Evolutionary conservation across 2,888 invertebrate species (phyloP).

Genomic region (Tolmerus cingulatus): DNA sequence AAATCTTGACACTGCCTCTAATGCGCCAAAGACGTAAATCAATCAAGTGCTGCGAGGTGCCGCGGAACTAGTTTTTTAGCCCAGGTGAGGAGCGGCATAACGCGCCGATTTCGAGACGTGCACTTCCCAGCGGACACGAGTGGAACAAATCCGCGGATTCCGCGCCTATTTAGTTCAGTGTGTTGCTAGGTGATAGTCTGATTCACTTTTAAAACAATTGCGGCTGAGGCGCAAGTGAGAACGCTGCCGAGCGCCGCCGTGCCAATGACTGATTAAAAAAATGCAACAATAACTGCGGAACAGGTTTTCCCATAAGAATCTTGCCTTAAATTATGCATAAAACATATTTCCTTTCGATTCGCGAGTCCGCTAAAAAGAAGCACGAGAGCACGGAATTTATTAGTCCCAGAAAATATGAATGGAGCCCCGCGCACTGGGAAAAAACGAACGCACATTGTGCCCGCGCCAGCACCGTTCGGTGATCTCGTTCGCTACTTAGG

Average conservation of each 20-base stretch:
- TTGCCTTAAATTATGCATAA: neutral
- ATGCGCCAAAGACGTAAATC: neutral
- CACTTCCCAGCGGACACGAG: neutral
- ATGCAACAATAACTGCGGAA: neutral
- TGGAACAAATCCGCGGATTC: neutral
- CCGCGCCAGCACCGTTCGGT: neutral
- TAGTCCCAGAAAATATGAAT: slow-evolving; percentile 9
- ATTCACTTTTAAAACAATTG: slow-evolving; percentile 38
- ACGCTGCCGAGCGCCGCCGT: slow-evolving; percentile 6
- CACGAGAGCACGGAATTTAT: neutral
- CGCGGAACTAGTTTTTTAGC: neutral
- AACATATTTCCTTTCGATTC: slow-evolving; percentile 22
- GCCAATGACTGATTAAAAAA: slow-evolving; percentile 32
- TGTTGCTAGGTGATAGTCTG: slow-evolving; percentile 38
- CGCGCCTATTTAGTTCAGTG: slow-evolving; percentile 15
- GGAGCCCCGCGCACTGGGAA: neutral
- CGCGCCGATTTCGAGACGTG: neutral
- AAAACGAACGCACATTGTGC: neutral
- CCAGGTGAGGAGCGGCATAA: neutral
- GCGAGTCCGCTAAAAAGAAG: neutral
- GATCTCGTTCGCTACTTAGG: neutral
- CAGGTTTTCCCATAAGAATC: slow-evolving; percentile 24
- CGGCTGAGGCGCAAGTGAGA: neutral
- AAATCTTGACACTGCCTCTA: neutral
- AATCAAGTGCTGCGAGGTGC: neutral